These are phyloP conservation scores for Champsocephalus gunnari DNA, from an alignment of 2,797 vertebrate species.

Conservation along the genomic window DNA sequence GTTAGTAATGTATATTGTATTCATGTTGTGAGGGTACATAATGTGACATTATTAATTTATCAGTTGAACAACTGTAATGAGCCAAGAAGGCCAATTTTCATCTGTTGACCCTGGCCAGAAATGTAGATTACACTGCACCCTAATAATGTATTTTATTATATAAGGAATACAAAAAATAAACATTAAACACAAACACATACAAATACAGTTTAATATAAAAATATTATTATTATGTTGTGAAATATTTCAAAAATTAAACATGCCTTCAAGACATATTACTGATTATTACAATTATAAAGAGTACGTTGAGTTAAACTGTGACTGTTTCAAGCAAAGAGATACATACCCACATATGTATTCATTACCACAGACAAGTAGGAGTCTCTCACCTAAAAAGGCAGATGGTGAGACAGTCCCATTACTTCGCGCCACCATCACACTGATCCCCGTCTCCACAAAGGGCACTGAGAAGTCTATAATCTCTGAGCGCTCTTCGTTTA, in stretches of 20 bases:
- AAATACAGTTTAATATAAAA: too few species aligned
- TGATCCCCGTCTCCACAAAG: constrained; percentile 98
- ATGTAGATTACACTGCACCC: too few species aligned
- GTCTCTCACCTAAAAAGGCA: constrained; percentile 92
- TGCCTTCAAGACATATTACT: background rate
- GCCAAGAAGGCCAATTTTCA: background rate
- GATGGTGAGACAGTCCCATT: constrained; percentile 98
- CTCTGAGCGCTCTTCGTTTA: constrained; percentile 97
- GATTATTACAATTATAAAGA: background rate
- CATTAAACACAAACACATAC: too few species aligned
- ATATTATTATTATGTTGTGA: background rate
- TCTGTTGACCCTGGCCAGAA: background rate
- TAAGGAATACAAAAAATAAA: too few species aligned
- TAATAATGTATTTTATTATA: too few species aligned
- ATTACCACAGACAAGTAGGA: background rate
- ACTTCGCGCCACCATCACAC: constrained; percentile 97
- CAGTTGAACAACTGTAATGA: background rate
- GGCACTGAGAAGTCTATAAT: constrained; percentile 98
- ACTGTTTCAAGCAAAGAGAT: background rate
- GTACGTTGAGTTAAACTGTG: too few species aligned
- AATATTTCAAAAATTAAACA: background rate
- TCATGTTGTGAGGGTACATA: background rate
- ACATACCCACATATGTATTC: background rate
- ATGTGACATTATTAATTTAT: background rate
- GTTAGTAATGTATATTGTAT: background rate